Evolutionary conservation across 2,797 vertebrate species (phyloP).

Genomic region (Tokudaia muenninki): DNA sequence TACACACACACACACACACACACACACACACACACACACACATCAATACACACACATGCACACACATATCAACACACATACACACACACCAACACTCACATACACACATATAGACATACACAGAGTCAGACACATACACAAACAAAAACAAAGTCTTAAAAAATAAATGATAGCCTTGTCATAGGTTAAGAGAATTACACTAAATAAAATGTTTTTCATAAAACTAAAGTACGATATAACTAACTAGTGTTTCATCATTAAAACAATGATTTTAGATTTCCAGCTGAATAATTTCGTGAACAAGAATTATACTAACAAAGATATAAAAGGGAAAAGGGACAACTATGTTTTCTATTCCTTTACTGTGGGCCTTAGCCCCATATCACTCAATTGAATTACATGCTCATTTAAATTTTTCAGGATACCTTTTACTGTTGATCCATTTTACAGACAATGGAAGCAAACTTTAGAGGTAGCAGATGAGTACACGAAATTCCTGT

Average conservation of each 20-base stretch:
- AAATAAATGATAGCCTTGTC: neutral
- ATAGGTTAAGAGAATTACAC: neutral
- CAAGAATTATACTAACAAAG: neutral
- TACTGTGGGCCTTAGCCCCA: neutral
- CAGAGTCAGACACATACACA: neutral
- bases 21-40: neutral
- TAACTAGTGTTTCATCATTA: neutral
- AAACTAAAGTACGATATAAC: neutral
- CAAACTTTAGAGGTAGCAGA: neutral
- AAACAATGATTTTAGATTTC: neutral
- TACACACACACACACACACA: neutral
- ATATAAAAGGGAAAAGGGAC: neutral
- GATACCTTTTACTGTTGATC: neutral
- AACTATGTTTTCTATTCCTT: neutral
- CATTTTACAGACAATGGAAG: neutral
- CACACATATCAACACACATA: neutral
- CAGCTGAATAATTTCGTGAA: neutral
- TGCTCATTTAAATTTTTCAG: neutral
- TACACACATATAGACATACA: no score
- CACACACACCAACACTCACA: no score
- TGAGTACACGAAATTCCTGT: neutral
- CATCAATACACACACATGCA: no score
- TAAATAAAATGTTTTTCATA: neutral
- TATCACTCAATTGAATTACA: neutral
- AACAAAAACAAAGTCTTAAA: neutral